Base-by-base conservation (phyloP, 2,113 vertebrate genomes). In the Myrmophylax atrothorax region DNA sequence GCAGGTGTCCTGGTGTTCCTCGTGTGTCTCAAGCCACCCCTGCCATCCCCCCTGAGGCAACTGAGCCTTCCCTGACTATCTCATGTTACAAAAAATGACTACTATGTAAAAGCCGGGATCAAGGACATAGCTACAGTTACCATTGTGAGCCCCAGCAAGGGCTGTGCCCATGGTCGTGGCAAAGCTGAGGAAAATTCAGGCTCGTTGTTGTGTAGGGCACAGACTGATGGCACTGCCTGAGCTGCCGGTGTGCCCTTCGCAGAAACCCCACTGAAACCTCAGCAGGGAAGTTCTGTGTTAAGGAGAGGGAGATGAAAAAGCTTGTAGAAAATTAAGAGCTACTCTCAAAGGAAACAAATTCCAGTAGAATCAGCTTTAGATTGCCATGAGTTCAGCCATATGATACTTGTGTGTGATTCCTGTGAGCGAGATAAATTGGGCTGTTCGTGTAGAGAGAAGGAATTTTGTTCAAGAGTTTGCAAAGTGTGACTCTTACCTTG, bases 261-360 rank as follows among this genome's bases (percentile, higher is more conserved):
- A 55, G 53, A 89, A 44, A 85, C 52, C 64, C 26, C 35, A 80
- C 74, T 70, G 86, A 81, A 95, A 90, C 44, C 88, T 84, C 76
- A 28, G 56, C 24, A 64, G 72, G 69, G 25, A 94, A 84, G 80
- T 92, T 74, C 64, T 82, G 11, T 64, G 69, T 40, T 84, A 66
- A 58, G 69, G 80, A 66, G 53, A 81, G 88, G 85, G 50, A 81
- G n/a, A 87, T 87, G 73, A 93, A 92, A 94, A 90, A 94, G 56
- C 73, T 53, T 49, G 40, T 84, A 64, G 88, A 68, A 90, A 89
- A 94, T 89, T 72, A 66, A 90, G 92, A 78, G 60, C 66, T 58
- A 7, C 20, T 94, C 44, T 73, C 83, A 82, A 87, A 79, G 80
- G 52, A 89, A 62, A 46, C 19, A 90, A 92, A 94, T 86, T 20